Evolutionary conservation across 1,140 invertebrate genomes (phyloP).

Genomic region (Tetramorium parvispinum): DNA sequence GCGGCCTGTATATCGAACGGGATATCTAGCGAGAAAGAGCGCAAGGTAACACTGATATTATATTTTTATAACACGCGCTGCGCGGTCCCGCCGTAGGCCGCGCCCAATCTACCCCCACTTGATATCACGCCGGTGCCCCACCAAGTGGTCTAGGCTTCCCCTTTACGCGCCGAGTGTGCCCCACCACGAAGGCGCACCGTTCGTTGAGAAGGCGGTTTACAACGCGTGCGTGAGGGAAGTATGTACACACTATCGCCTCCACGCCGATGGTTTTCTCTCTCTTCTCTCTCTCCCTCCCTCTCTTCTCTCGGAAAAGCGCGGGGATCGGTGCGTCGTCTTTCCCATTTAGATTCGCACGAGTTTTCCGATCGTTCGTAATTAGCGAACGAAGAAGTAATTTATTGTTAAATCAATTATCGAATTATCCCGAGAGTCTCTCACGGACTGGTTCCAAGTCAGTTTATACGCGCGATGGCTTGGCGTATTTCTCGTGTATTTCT

Average conservation of each 20-base stretch:
- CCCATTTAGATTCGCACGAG: background rate
- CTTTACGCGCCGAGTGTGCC: conserved; percentile 52
- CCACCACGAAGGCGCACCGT: conserved; percentile 16
- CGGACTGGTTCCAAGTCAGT: background rate
- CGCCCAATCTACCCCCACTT: conserved; percentile 81
- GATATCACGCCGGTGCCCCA: background rate
- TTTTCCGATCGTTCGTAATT: conserved; percentile 10
- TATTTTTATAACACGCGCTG: conserved; percentile 81
- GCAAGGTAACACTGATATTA: conserved; percentile 79
- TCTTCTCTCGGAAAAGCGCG: conserved; percentile 25
- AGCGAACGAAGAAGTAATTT: background rate
- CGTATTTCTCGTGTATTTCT: background rate
- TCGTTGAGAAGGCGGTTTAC: conserved; percentile 50
- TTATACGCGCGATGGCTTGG: background rate
- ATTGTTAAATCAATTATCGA: background rate
- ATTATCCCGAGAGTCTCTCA: background rate
- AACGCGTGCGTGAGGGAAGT: conserved; percentile 48
- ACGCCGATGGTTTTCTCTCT: conserved; percentile 2
- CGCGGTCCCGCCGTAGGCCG: conserved; percentile 77
- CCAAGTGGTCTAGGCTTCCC: conserved; percentile 23
- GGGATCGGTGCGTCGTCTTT: background rate
- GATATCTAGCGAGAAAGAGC: conserved; percentile 78
- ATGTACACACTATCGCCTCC: conserved; percentile 32
- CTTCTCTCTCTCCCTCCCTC: background rate
- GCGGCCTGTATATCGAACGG: conserved; percentile 64